phyloP scores from a whole-genome alignment of 2,888 invertebrate species.

The Formica aserva region DNA sequence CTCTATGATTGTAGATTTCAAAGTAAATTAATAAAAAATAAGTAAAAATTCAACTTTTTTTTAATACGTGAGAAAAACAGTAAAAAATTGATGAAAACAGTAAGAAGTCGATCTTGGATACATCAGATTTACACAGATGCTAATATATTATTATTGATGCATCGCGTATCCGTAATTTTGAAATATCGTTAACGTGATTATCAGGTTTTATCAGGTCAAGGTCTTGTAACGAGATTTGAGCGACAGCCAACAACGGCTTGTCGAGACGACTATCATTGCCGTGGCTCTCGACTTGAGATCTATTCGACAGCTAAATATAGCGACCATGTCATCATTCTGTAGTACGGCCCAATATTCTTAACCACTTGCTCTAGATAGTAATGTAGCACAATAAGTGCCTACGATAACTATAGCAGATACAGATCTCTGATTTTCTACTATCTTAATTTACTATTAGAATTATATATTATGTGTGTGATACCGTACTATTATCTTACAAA shows the following conservation, averaged over 20 bases:
- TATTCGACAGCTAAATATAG: slow-evolving; percentile 76
- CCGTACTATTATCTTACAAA: not conserved
- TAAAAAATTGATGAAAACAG: not conserved
- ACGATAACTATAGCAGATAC: slow-evolving; percentile 18
- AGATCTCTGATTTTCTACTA: not conserved
- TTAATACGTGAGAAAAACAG: not conserved
- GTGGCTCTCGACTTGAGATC: slow-evolving; percentile 59
- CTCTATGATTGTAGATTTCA: slow-evolving; percentile 1
- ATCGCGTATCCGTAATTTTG: slow-evolving; percentile 15
- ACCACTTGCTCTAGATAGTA: not conserved
- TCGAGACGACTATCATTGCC: slow-evolving; percentile 65
- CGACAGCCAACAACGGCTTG: slow-evolving; percentile 74
- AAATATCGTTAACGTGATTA: slow-evolving; percentile 22
- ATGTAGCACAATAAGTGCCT: not conserved
- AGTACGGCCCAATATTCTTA: slow-evolving; percentile 15
- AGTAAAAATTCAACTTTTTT: not conserved
- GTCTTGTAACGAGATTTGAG: slow-evolving; percentile 74
- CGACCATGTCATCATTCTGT: slow-evolving; percentile 43
- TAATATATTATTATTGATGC: not conserved
- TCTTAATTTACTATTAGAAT: not conserved
- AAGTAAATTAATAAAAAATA: not conserved
- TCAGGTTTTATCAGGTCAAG: slow-evolving; percentile 77
- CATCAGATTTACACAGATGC: not conserved
- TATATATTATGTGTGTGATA: not conserved
- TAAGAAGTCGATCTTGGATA: not conserved